These are phyloP conservation scores for Tretioscincus oriximinensis DNA, from an alignment of 2,113 vertebrate genomes.

Conservation along the genomic window DNA sequence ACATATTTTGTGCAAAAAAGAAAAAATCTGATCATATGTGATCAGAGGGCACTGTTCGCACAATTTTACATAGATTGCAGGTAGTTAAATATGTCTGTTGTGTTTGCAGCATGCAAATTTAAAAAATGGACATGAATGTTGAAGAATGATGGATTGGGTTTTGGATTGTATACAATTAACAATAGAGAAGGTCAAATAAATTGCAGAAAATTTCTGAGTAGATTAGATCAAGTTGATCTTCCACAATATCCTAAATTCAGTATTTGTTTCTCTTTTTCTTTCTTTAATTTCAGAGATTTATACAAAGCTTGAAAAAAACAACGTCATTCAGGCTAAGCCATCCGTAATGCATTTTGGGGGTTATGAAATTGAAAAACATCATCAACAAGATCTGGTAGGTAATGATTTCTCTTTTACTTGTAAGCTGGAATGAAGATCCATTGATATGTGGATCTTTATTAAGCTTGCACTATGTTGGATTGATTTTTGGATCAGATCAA, in stretches of 20 bases:
- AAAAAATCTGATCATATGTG: no score
- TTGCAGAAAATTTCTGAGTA: neutral
- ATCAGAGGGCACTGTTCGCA: no score
- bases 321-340: conserved; percentile 80
- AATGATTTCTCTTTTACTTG: conserved; percentile 5
- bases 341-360: conserved; percentile 88
- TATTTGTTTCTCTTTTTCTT: conserved; percentile 24
- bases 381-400: conserved; percentile 81
- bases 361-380: conserved; percentile 80
- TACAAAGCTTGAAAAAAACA: conserved; percentile 75
- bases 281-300: conserved; percentile 76
- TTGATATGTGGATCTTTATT: no score
- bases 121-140: no score
- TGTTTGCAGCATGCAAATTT: no score
- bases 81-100: no score
- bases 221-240: neutral
- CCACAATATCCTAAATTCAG: neutral
- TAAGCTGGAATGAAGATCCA: neutral
- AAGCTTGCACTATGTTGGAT: no score
- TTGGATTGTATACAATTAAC: no score
- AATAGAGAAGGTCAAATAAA: neutral
- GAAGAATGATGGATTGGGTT: no score
- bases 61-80: no score
- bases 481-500: no score
- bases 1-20: no score